Evolutionary conservation across 2,888 invertebrate species (phyloP).

Genomic region (Syritta pipiens): DNA sequence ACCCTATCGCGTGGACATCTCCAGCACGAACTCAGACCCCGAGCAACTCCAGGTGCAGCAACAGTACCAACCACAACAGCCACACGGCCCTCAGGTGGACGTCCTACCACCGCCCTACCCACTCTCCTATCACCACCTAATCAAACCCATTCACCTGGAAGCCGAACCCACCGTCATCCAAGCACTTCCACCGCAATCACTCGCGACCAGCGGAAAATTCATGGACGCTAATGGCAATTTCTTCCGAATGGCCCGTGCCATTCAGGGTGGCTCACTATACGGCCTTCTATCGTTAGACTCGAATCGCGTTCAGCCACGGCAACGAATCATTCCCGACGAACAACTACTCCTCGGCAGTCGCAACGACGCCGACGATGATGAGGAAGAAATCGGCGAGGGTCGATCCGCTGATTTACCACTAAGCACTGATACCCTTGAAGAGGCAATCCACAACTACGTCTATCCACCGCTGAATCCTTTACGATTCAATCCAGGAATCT

Average conservation of each 20-base stretch:
- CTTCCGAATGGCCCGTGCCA: constrained; percentile 54
- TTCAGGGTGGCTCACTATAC: constrained; percentile 54
- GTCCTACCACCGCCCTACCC: constrained; percentile 77
- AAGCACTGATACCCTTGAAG: constrained; percentile 45
- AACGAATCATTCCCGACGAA: constrained; percentile 32
- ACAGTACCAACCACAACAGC: constrained; percentile 71
- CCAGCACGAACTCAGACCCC: constrained; percentile 71
- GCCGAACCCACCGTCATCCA: constrained; percentile 76
- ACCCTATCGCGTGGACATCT: constrained; percentile 85
- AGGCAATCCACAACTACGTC: constrained; percentile 55
- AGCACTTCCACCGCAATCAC: constrained; percentile 74
- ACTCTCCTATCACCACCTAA: constrained; percentile 73
- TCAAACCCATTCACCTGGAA: constrained; percentile 77
- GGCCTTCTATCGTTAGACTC: constrained; percentile 72
- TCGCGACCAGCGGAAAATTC: constrained; percentile 34
- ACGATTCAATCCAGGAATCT: constrained; percentile 38
- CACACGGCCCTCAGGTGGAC: constrained; percentile 76
- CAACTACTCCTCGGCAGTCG: constrained; percentile 59
- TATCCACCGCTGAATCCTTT: constrained; percentile 60
- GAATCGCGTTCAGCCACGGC: constrained; percentile 68
- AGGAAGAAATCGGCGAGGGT: constrained; percentile 70
- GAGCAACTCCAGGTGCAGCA: constrained; percentile 52
- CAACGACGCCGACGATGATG: constrained; percentile 72
- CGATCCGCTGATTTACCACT: constrained; percentile 50
- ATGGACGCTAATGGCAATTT: constrained; percentile 56